These are phyloP conservation scores for Etheostoma nigrum DNA, from an alignment of 2,797 vertebrate species.

Conservation along the genomic window DNA sequence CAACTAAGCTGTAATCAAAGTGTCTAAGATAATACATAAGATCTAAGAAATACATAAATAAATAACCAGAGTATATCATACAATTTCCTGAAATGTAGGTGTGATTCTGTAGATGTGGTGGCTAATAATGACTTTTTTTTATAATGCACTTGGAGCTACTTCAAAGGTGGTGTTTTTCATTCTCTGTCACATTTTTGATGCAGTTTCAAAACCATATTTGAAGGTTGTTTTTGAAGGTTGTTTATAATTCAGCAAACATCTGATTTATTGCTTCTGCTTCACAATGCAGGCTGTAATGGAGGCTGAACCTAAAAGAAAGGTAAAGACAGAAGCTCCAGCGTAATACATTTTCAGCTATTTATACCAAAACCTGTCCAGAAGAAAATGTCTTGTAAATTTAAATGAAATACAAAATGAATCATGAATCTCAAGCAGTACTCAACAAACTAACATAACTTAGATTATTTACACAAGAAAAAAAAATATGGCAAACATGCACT, in stretches of 20 bases:
- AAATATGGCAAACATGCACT: not conserved
- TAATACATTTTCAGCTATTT: slow-evolving; percentile 15
- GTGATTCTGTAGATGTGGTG: not conserved
- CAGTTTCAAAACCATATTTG: slow-evolving; percentile 6
- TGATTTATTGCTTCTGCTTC: slow-evolving; percentile 12
- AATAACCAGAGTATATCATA: not conserved
- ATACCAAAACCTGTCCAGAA: not conserved
- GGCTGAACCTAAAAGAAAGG: not conserved
- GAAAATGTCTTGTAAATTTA: not conserved
- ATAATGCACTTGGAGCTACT: slow-evolving; percentile 15
- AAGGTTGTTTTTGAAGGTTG: slow-evolving; percentile 20
- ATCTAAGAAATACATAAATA: not conserved
- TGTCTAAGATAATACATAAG: not conserved
- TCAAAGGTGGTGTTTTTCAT: slow-evolving; percentile 23
- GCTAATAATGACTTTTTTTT: not conserved
- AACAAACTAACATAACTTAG: too few species aligned
- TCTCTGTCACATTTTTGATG: slow-evolving; percentile 31
- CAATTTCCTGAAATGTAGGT: not conserved
- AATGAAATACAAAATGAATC: not conserved
- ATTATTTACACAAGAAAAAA: not conserved
- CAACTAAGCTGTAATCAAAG: slow-evolving; percentile 2
- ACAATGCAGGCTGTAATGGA: slow-evolving; percentile 1
- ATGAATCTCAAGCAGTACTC: not conserved
- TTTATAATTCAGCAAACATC: slow-evolving; percentile 8
- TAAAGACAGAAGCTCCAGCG: not conserved